A percentile compares a stretch with the other conserved stretches of the same genome.
These are phyloP conservation scores for Butorides virescens DNA, from an alignment of 2,113 vertebrate genomes.

Conservation along the genomic window DNA sequence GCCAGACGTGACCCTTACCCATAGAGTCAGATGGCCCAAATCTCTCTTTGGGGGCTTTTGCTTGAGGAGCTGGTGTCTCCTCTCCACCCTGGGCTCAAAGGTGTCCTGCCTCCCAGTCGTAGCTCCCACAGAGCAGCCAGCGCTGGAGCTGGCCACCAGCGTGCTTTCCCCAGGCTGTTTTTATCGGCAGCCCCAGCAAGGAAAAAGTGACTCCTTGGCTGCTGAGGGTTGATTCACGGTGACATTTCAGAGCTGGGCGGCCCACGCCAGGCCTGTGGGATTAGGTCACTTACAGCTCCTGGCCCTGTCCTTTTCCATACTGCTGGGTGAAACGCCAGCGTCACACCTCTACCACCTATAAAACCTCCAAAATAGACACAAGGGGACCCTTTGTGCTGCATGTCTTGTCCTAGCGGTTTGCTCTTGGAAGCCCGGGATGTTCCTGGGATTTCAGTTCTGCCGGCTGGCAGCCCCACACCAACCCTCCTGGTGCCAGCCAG, in stretches of 20 bases:
- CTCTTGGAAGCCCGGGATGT: background rate
- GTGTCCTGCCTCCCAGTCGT: background rate
- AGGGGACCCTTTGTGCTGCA: slow-evolving; percentile 14
- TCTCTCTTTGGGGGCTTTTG: background rate
- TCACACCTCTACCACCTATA: background rate
- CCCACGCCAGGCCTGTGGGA: slow-evolving; percentile 28
- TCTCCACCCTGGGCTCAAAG: background rate
- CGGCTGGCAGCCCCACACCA: background rate
- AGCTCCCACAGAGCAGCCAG: background rate
- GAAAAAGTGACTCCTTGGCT: slow-evolving; percentile 13
- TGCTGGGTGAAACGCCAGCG: background rate
- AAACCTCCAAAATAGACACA: slow-evolving; percentile 41
- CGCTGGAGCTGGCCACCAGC: background rate
- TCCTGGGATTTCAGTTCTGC: background rate
- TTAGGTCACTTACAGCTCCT: slow-evolving; percentile 28
- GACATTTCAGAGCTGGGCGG: background rate
- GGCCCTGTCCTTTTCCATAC: slow-evolving; percentile 33
- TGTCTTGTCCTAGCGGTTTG: background rate
- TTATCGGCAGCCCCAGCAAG: background rate
- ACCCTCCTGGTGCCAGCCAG: background rate
- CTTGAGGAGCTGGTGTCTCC: background rate
- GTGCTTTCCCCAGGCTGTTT: background rate
- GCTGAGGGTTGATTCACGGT: fast-evolving
- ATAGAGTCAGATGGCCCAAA: background rate
- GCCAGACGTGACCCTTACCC: background rate